Percentiles rank a stretch among this genome's conserved stretches.
Evolutionary conservation across 2,113 vertebrate species (phyloP).

Genomic region (Scortum barcoo): DNA sequence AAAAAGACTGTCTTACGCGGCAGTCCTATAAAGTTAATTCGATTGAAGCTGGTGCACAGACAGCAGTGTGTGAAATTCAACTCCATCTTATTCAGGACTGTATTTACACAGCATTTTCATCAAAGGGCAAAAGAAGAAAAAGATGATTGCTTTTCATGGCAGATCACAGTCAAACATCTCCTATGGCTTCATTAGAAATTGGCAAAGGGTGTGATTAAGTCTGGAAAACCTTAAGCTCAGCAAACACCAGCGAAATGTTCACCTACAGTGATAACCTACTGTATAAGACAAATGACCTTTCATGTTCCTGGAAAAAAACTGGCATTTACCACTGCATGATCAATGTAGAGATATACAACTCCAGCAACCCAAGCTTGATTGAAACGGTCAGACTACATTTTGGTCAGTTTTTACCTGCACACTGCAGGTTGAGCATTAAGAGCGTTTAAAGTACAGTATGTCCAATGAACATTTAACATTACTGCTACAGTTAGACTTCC

Average conservation of each 20-base stretch:
- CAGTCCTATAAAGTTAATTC: constrained; percentile 37
- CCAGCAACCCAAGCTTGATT: neutral
- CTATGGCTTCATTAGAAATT: constrained; percentile 39
- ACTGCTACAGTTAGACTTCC: neutral
- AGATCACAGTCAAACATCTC: constrained; percentile 25
- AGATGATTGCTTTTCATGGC: constrained; percentile 37
- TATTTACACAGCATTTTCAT: constrained; percentile 55
- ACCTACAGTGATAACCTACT: neutral
- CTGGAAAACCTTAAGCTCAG: neutral
- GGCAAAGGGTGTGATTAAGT: neutral
- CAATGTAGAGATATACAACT: neutral
- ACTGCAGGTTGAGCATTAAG: neutral
- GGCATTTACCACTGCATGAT: neutral
- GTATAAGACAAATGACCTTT: neutral
- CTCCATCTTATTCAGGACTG: constrained; percentile 26
- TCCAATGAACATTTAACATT: neutral
- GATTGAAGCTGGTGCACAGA: constrained; percentile 26
- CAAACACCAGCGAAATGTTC: neutral
- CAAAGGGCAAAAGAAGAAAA: constrained; percentile 3
- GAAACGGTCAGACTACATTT: neutral
- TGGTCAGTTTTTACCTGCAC: neutral
- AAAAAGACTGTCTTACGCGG: constrained; percentile 37
- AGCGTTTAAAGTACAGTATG: neutral
- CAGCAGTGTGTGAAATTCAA: constrained; percentile 11
- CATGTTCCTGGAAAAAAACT: neutral